phyloP scores from a whole-genome alignment of 2,888 invertebrate species.

The Noctua pronuba region DNA sequence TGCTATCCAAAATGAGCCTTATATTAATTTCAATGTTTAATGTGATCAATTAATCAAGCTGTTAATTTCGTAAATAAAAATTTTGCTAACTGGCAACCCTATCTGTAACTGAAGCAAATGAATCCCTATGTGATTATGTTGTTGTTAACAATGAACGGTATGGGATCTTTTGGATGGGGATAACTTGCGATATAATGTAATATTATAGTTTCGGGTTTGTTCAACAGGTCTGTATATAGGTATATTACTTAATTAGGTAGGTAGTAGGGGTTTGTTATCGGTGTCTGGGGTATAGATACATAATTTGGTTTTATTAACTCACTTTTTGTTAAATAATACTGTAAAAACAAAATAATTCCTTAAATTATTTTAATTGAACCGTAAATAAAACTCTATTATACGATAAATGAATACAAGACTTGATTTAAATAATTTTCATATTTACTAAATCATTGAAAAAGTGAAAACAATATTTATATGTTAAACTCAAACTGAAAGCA shows the following conservation, averaged over 20 bases:
- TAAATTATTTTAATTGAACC: not conserved
- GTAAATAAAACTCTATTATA: not conserved
- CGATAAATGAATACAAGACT: no score
- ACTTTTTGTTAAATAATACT: not conserved
- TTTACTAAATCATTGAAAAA: no score
- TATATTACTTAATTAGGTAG: not conserved
- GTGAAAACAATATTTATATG: no score
- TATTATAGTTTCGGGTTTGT: slow-evolving; percentile 48
- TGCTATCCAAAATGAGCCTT: not conserved
- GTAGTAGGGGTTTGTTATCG: slow-evolving; percentile 2
- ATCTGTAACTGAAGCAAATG: slow-evolving; percentile 72
- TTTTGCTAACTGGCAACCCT: not conserved
- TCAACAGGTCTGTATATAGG: slow-evolving; percentile 31
- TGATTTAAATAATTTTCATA: no score
- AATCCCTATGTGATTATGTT: slow-evolving; percentile 72
- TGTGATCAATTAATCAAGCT: not conserved
- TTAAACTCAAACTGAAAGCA: no score
- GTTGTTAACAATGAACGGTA: slow-evolving; percentile 65
- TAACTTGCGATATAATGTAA: slow-evolving; percentile 45
- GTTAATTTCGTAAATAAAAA: not conserved
- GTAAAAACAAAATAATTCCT: not conserved
- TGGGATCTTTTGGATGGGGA: slow-evolving; percentile 35
- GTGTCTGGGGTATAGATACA: not conserved
- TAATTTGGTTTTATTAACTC: not conserved
- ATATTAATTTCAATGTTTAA: not conserved